phyloP scores from a whole-genome alignment of 1,140 invertebrate species.

The Drosophila bocki region DNA sequence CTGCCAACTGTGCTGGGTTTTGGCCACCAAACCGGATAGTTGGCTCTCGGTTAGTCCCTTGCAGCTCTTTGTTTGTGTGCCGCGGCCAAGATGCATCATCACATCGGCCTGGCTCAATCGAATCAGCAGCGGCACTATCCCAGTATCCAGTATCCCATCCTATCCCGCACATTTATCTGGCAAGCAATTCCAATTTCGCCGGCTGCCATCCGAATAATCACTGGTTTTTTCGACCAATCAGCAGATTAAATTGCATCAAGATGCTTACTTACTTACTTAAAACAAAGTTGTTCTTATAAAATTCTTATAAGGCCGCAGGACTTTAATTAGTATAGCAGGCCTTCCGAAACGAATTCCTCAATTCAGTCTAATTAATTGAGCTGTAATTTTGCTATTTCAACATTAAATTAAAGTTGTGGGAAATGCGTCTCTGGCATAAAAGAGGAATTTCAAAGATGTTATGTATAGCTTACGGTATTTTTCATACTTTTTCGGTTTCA shows the following conservation, averaged over 20 bases:
- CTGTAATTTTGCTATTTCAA: neutral
- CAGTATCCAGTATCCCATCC: constrained; percentile 10
- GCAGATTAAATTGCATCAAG: constrained; percentile 46
- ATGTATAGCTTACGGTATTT: constrained; percentile 1
- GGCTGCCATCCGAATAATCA: constrained; percentile 32
- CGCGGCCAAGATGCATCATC: constrained; percentile 40
- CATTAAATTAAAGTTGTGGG: constrained; percentile 3
- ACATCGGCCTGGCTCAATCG: constrained; percentile 32
- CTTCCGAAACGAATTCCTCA: constrained; percentile 1
- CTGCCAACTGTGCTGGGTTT: constrained; percentile 40
- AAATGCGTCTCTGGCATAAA: neutral
- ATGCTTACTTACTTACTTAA: constrained; percentile 40
- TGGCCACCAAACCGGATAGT: constrained; percentile 50
- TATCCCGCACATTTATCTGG: constrained; percentile 42
- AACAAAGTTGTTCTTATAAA: constrained; percentile 35
- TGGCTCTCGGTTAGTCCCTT: constrained; percentile 30
- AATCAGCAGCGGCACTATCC: constrained; percentile 20
- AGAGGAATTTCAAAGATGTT: constrained; percentile 6
- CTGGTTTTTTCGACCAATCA: constrained; percentile 40
- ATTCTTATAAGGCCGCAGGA: constrained; percentile 9
- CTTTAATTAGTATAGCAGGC: constrained; percentile 8
- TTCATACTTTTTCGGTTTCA: constrained; percentile 4
- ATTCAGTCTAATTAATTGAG: constrained; percentile 24
- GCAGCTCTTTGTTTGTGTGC: constrained; percentile 38
- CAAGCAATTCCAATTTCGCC: constrained; percentile 41